Conservation (phyloP, 2,888 invertebrate genomes). For the Mimas tiliae region DNA sequence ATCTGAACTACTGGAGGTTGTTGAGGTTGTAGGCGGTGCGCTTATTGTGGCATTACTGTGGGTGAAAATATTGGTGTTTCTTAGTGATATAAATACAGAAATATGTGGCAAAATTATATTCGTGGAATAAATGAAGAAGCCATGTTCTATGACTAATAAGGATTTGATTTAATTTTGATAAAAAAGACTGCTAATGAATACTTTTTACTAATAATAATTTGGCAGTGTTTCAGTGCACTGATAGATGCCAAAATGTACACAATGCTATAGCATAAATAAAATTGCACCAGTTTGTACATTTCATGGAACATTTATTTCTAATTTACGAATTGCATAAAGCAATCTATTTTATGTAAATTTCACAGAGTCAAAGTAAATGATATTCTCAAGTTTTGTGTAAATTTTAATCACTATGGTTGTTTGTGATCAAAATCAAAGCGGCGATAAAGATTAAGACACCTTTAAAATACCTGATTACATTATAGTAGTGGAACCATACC, state of each 20-base stretch:
- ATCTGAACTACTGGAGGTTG: conserved; percentile 53
- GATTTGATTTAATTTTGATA: not conserved
- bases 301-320: not conserved
- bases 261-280: not conserved
- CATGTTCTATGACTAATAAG: too few species aligned
- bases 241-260: conserved; percentile 6
- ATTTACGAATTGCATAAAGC: too few species aligned
- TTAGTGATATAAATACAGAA: not conserved
- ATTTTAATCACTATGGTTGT: not conserved
- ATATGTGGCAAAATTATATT: not conserved
- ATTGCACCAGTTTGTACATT: not conserved
- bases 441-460: too few species aligned
- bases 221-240: conserved; percentile 36
- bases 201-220: conserved; percentile 23
- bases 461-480: too few species aligned
- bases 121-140: too few species aligned
- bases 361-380: too few species aligned
- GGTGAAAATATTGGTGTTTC: not conserved
- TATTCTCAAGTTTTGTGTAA: too few species aligned
- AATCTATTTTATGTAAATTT: too few species aligned
- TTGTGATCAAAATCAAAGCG: not conserved
- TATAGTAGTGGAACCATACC: too few species aligned
- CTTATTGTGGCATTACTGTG: conserved; percentile 90
- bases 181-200: conserved; percentile 3
- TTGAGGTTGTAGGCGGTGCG: conserved; percentile 87